Base-by-base conservation (phyloP, 2,797 vertebrate species). In the Hybognathus amarus region DNA sequence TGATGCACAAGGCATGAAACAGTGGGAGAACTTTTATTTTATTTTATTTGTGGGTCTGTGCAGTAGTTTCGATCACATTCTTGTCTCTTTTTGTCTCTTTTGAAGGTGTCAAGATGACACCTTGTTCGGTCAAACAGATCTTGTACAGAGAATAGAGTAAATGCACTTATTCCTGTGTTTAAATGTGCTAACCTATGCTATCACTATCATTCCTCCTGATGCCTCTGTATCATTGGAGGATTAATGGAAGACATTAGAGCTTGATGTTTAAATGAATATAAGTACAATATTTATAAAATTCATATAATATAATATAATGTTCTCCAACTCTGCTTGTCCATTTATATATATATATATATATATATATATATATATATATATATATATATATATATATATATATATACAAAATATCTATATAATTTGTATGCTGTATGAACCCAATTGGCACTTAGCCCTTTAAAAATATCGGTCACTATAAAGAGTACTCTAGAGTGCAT, bases 401-500 rank as follows among this genome's bases (percentile, higher is more conserved):
- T 45, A 1, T 1, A 40, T 5, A 33, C 30, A 38, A 8, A 40
- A 9, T 9, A 40, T 40, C 8, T 0, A 40, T 10, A 40, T 40
- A 40, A 36, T 36, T 36, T 36, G 36, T 2, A 47, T 15, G 13
- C 13, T 47, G 50, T 54, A 36, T 20, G n/a, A 54, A 24, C 54
- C 30, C 6, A 74, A n/a, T 36, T 8, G 6, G 47, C 17, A 5
- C 15, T 13, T 61, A 76, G 66, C 64, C 70, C 17, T 78, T 77
- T 70, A 12, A 85, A 85, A 78, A 56, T 5, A 27, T 33, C 50
- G n/a, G 17, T 67, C 22, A 27, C 52, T 56, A n/a, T n/a, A 70
- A 38, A 73, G 54, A 38, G 47, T 54, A 67, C 38, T 27, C 18
- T 27, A 61, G 56, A 45, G 36, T 24, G 38, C 59, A 42, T 56